A percentile compares a stretch with the other conserved stretches of the same genome.
phyloP scores from a whole-genome alignment of 92 coral and sea anemone genomes.

The Actinernus sp. region DNA sequence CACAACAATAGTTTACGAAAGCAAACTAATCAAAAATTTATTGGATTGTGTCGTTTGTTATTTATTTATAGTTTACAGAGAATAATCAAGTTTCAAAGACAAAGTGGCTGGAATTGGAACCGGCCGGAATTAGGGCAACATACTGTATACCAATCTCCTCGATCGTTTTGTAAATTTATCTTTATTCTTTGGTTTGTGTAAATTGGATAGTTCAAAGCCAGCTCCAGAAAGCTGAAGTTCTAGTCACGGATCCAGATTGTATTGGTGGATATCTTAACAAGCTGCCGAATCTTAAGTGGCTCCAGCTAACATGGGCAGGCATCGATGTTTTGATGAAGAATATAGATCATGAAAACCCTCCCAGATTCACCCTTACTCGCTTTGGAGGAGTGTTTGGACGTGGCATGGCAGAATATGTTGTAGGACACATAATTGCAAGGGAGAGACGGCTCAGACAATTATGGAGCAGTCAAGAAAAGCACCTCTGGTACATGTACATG shows the following conservation, averaged over 20 bases:
- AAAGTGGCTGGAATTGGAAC: no score
- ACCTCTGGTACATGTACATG: conserved; percentile 62
- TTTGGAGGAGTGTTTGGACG: conserved; percentile 86
- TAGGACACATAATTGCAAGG: conserved; percentile 82
- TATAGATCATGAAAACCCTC: conserved; percentile 44
- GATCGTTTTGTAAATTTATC: not conserved
- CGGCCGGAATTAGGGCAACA: no score
- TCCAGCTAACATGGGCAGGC: conserved; percentile 94
- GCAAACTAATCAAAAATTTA: no score
- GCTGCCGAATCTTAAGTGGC: conserved; percentile 85
- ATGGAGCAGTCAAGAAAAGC: conserved; percentile 62
- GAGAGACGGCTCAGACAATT: conserved; percentile 68
- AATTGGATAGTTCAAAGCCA: conserved; percentile 38
- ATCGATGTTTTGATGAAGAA: conserved; percentile 48
- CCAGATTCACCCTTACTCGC: conserved; percentile 71
- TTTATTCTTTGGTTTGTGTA: not conserved
- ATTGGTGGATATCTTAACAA: conserved; percentile 36
- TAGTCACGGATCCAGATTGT: conserved; percentile 66
- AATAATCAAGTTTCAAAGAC: no score
- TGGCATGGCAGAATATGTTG: conserved; percentile 79
- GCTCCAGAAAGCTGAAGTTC: conserved; percentile 75
- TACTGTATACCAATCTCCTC: not conserved
- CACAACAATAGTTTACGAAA: no score
- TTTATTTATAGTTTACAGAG: no score
- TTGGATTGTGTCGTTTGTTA: no score